These are phyloP conservation scores for Acestrorhynchus altus DNA, from an alignment of 2,797 vertebrate species.

Conservation along the genomic window DNA sequence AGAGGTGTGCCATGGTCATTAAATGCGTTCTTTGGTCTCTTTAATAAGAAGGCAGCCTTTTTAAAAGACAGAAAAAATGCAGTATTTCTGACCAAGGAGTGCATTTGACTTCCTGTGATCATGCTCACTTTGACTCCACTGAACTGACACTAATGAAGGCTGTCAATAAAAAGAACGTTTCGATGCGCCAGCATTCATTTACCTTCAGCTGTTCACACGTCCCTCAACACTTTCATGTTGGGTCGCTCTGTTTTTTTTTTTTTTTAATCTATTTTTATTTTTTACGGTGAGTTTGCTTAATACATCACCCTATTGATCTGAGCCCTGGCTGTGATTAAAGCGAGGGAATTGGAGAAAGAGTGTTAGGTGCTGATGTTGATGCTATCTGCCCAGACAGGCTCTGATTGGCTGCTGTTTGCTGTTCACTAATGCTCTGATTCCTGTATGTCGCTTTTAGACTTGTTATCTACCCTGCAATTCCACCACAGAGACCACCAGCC, in stretches of 20 bases:
- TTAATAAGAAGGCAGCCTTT: not conserved
- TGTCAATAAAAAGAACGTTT: not conserved
- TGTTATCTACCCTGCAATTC: constrained; percentile 62
- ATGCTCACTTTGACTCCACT: not conserved
- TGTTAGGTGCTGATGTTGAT: constrained; percentile 33
- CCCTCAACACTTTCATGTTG: not conserved
- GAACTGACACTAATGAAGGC: not conserved
- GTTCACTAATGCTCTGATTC: constrained; percentile 71
- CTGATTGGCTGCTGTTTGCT: constrained; percentile 55
- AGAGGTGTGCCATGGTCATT: not conserved
- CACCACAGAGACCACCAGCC: constrained; percentile 56
- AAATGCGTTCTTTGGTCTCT: not conserved
- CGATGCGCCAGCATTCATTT: constrained; percentile 14
- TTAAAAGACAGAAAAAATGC: not conserved
- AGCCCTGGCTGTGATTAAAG: constrained; percentile 32
- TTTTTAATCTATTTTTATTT: not conserved
- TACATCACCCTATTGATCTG: constrained; percentile 19
- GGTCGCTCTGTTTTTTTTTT: not conserved
- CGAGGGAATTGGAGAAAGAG: not conserved
- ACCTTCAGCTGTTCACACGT: not conserved
- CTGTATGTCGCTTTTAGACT: constrained; percentile 64
- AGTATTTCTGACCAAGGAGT: not conserved
- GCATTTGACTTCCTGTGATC: not conserved
- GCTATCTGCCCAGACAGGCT: constrained; percentile 28
- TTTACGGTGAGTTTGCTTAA: not conserved